phyloP scores from a whole-genome alignment of 2,888 invertebrate genomes.

The Zygogramma bicolorata region DNA sequence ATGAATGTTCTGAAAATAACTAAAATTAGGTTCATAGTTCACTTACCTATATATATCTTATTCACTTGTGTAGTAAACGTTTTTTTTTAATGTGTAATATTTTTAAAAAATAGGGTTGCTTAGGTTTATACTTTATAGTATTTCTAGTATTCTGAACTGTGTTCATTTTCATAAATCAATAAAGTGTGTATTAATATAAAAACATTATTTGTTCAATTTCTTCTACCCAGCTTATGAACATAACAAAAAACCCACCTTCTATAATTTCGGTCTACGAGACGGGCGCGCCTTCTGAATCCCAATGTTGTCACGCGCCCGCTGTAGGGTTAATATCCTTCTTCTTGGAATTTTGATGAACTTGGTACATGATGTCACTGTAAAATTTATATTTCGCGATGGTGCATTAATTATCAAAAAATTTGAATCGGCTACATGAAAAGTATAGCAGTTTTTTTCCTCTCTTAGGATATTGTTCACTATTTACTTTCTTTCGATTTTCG shows the following conservation, averaged over 20 bases:
- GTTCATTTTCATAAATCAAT: slow-evolving; percentile 16
- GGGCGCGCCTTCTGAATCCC: slow-evolving; percentile 15
- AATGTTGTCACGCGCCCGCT: slow-evolving; percentile 14
- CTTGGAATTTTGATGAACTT: too few species aligned
- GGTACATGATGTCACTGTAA: too few species aligned
- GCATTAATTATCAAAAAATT: too few species aligned
- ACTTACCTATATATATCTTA: slow-evolving; percentile 5
- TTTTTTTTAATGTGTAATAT: slow-evolving; percentile 11
- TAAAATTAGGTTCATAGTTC: slow-evolving; percentile 5
- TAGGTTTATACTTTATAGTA: slow-evolving; percentile 11
- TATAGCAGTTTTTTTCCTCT: too few species aligned
- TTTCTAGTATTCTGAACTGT: slow-evolving; percentile 19
- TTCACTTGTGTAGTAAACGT: slow-evolving; percentile 20
- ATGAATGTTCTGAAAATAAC: slow-evolving; percentile 13
- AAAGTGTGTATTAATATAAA: slow-evolving; percentile 17
- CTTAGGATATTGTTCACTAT: too few species aligned
- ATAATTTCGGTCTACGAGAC: slow-evolving; percentile 18
- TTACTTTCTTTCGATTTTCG: too few species aligned
- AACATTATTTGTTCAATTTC: slow-evolving; percentile 16
- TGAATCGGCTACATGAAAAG: too few species aligned
- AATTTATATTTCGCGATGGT: too few species aligned
- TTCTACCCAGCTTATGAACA: slow-evolving; percentile 17
- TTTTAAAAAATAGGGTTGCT: not conserved
- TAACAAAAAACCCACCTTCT: slow-evolving; percentile 12
- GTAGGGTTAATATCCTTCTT: slow-evolving; percentile 1